Evolutionary conservation across 92 coral and sea anemone species (phyloP), one percentile per base, ranked within the genome.

Genomic region (Heteractis magnifica): DNA sequence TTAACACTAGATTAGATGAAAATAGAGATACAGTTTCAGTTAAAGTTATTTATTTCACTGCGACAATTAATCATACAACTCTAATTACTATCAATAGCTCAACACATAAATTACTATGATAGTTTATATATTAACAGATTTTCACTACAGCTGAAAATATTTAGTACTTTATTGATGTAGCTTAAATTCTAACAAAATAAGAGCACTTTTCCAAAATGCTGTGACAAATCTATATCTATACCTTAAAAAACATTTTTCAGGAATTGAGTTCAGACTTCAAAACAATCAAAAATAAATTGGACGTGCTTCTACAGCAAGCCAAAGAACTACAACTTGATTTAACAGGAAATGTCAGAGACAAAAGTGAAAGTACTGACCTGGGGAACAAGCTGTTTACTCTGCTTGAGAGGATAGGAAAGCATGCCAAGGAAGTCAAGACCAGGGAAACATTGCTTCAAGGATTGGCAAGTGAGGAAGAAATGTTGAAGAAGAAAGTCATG

Each of bases 401-500:
- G 12, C 20, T 23, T 14, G n/a, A 79, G 11, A 84, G 78, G 49
- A 87, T 91, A 11, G 65, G 77, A 21, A 77, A 81, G 65, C 85
- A 82, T 53, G 72, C 78, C 20, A 89, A 89, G 49, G 95, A 93
- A 55, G 95, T 90, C 7, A 79, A 86, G 53, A 85, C 94, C 34
- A 92, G 98, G 13, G 98, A 93, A 64, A 86, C 93, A 10, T 77
- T 89, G 10, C 87, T 90, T 14, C 74, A 89, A n/a, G 94, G 91
- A 15, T 79, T 93, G 59, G 84, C 87, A 0, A 72, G 73, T 77
- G 88, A 91, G 59, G 95, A 93, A 49, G 93, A 91, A 51, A 56
- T 84, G 80, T 59, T 93, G 52, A 93, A 81, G 80, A 79, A 80
- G 14, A 89, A 89, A 68, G 86, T 88, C 62, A 75, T 77, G 7